Evolutionary conservation across 2,797 vertebrate genomes (phyloP).

Genomic region (Corythornis leucogaster): DNA sequence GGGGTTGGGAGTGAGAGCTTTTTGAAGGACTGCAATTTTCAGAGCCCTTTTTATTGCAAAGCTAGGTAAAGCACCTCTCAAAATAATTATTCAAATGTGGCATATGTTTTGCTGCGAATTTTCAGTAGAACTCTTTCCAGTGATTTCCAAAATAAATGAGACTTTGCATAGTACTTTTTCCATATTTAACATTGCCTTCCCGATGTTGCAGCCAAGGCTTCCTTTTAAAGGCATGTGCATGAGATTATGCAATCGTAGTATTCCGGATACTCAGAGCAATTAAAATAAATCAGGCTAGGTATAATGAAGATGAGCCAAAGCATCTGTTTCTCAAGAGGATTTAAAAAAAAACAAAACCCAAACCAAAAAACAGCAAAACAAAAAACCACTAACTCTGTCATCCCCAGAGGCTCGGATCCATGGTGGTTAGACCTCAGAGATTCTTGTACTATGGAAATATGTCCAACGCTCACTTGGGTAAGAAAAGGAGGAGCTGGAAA

Average conservation of each 20-base stretch:
- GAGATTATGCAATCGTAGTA: constrained; percentile 67
- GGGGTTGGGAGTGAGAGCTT: neutral
- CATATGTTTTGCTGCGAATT: constrained; percentile 56
- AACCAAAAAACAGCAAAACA: neutral
- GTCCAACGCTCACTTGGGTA: neutral
- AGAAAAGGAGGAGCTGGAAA: neutral
- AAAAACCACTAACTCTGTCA: neutral
- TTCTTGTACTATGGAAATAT: neutral
- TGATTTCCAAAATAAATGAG: constrained; percentile 68
- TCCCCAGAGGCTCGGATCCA: constrained; percentile 4
- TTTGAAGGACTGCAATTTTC: neutral
- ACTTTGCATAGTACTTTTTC: constrained; percentile 55
- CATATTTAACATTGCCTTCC: constrained; percentile 56
- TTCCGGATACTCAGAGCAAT: constrained; percentile 65
- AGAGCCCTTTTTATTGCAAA: neutral
- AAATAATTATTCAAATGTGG: constrained; percentile 44
- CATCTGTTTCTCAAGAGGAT: constrained; percentile 72
- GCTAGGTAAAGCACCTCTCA: constrained; percentile 43
- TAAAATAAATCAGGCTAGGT: constrained; percentile 74
- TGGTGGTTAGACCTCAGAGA: constrained; percentile 22
- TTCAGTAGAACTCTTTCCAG: constrained; percentile 39
- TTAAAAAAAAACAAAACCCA: neutral
- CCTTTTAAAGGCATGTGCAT: constrained; percentile 69
- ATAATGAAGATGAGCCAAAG: constrained; percentile 72
- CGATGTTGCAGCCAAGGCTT: constrained; percentile 52